Percentiles rank a stretch among this genome's conserved stretches.
Conservation (phyloP, 1,140 invertebrate species). For the Macrosteles quadrilineatus region DNA sequence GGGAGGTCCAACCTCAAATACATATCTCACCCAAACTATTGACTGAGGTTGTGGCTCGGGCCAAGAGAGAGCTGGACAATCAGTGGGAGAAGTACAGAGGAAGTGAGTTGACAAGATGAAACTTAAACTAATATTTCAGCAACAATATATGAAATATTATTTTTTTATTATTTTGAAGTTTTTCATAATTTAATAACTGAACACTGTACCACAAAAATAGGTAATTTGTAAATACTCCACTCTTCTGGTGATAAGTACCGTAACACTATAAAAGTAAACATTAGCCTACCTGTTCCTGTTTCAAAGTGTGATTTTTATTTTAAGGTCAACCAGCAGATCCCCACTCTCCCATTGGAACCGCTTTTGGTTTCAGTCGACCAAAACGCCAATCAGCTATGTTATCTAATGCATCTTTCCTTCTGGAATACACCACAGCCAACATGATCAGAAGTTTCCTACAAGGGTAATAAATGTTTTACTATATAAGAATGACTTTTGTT, state of each 20-base stretch:
- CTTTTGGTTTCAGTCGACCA: constrained; percentile 55
- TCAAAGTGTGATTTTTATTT: too few relatives aligned
- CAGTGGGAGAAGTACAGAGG: constrained; percentile 38
- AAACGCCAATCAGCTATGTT: constrained; percentile 56
- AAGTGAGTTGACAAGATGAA: constrained; percentile 34
- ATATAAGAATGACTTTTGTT: too few relatives aligned
- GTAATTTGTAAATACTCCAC: too few relatives aligned
- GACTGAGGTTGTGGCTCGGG: constrained; percentile 33
- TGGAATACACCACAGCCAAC: constrained; percentile 56
- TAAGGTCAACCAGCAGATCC: constrained; percentile 52
- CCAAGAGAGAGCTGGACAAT: constrained; percentile 38
- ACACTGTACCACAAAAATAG: too few relatives aligned
- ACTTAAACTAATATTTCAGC: too few relatives aligned
- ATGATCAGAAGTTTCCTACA: constrained; percentile 51
- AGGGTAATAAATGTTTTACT: constrained; percentile 42
- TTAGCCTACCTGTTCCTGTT: too few relatives aligned
- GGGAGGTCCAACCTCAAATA: constrained; percentile 48
- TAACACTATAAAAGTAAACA: too few relatives aligned
- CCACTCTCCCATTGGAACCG: constrained; percentile 53
- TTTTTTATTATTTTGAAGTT: too few relatives aligned
- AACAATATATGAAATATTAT: too few relatives aligned
- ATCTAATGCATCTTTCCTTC: constrained; percentile 56
- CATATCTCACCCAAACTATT: constrained; percentile 42
- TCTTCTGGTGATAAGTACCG: too few relatives aligned
- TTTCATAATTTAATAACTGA: too few relatives aligned